Evolutionary conservation across 35 echinoderm and acorn worm genomes (phyloP).

Genomic region (Apostichopus japonicus): DNA sequence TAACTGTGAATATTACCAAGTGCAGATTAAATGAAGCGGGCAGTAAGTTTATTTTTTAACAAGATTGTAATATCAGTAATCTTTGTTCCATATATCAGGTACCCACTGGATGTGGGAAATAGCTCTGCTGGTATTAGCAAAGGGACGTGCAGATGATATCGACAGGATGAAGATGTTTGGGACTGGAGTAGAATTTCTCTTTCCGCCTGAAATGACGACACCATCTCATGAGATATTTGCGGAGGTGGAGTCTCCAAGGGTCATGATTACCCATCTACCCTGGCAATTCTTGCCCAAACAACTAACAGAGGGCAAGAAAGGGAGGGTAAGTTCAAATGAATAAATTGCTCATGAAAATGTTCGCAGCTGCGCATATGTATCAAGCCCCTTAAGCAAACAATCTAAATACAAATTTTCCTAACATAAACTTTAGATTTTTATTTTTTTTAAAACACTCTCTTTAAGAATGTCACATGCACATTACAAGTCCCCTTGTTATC

Average conservation of each 20-base stretch:
- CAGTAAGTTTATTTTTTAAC: too few relatives aligned
- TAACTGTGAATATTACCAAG: too few relatives aligned
- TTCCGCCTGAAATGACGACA: background rate
- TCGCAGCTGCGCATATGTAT: too few relatives aligned
- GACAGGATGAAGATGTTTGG: conserved; percentile 31
- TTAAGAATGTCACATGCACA: too few relatives aligned
- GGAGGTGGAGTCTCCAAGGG: background rate
- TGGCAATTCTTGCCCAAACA: conserved; percentile 18
- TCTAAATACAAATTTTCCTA: too few relatives aligned
- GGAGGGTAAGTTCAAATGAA: background rate
- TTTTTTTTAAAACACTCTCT: too few relatives aligned
- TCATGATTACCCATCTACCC: conserved; percentile 4
- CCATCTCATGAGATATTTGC: conserved; percentile 20
- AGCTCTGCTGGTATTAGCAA: conserved; percentile 48
- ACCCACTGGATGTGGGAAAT: conserved; percentile 77
- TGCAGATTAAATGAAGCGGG: too few relatives aligned
- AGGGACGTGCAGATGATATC: conserved; percentile 58
- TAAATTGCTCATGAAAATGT: too few relatives aligned
- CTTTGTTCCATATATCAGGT: conserved; percentile 12
- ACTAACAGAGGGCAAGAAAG: conserved; percentile 4
- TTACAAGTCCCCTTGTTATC: too few relatives aligned
- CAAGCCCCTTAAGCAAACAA: too few relatives aligned
- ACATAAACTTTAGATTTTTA: too few relatives aligned
- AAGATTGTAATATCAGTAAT: too few relatives aligned
- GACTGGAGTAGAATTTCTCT: background rate